Evolutionary conservation across 2,888 invertebrate species (phyloP).

Genomic region (Yponomeuta plumbellus): DNA sequence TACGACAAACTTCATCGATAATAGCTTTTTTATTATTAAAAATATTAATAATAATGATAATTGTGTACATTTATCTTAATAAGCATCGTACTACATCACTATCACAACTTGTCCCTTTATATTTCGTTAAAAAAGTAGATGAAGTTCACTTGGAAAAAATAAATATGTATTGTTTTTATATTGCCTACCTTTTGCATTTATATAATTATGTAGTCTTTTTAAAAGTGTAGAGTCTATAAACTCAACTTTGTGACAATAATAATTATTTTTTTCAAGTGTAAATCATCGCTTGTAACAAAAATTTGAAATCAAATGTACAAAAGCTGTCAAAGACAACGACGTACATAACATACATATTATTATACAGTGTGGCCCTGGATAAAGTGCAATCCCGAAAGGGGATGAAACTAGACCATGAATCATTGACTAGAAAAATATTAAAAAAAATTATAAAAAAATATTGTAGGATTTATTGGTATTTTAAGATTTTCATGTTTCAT

Average conservation of each 20-base stretch:
- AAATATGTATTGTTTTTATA: not conserved
- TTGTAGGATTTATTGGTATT: too few species aligned
- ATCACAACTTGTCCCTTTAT: constrained; percentile 60
- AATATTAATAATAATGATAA: constrained; percentile 52
- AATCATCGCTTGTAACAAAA: not conserved
- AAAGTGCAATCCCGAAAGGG: too few species aligned
- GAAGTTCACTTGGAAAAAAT: constrained; percentile 33
- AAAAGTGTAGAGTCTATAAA: not conserved
- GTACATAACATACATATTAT: constrained; percentile 20
- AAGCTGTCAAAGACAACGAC: constrained; percentile 16
- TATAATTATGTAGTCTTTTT: not conserved
- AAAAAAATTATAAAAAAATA: too few species aligned
- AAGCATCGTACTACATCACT: constrained; percentile 64
- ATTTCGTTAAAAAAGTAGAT: not conserved
- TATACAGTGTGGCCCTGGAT: too few species aligned
- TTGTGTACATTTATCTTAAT: constrained; percentile 36
- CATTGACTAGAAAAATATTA: too few species aligned
- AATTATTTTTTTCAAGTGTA: constrained; percentile 31
- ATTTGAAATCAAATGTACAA: constrained; percentile 12
- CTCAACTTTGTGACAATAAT: not conserved
- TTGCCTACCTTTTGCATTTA: not conserved
- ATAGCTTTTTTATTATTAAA: constrained; percentile 65
- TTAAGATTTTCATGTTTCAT: too few species aligned
- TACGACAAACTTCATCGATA: constrained; percentile 38
- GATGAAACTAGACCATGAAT: too few species aligned